A percentile compares a stretch with the other conserved stretches of the same genome.
phyloP scores from a whole-genome alignment of 2,888 invertebrate species.

The Alviniconcha strummeri region DNA sequence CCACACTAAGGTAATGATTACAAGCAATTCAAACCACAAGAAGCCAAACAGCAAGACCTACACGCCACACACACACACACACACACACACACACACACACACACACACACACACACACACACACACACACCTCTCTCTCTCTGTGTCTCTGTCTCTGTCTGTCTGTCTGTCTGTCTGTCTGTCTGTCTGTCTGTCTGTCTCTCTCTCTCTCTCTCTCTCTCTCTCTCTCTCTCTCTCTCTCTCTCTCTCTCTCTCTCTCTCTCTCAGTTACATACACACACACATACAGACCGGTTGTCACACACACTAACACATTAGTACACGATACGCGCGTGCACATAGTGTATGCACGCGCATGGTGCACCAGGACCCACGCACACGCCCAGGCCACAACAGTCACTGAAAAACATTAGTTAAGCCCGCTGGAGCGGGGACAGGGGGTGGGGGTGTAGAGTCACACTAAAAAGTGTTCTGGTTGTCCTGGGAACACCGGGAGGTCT shows the following conservation, averaged over 20 bases:
- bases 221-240: neutral
- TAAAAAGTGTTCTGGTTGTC: too few species aligned
- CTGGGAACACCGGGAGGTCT: too few species aligned
- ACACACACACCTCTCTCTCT: neutral
- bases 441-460: too few species aligned
- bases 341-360: too few species aligned
- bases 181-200: conserved; percentile 16
- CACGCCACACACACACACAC: neutral
- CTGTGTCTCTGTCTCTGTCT: neutral
- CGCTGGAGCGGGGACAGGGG: too few species aligned
- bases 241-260: neutral
- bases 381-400: too few species aligned
- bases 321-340: too few species aligned
- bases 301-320: too few species aligned
- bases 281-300: neutral
- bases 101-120: conserved; percentile 4
- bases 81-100: conserved; percentile 10
- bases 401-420: too few species aligned
- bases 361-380: too few species aligned
- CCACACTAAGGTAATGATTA: neutral
- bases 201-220: neutral
- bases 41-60: too few species aligned
- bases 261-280: neutral
- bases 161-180: neutral
- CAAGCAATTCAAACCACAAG: neutral